phyloP scores from a whole-genome alignment of 2,888 invertebrate species.

The Philopedon plagiatum region DNA sequence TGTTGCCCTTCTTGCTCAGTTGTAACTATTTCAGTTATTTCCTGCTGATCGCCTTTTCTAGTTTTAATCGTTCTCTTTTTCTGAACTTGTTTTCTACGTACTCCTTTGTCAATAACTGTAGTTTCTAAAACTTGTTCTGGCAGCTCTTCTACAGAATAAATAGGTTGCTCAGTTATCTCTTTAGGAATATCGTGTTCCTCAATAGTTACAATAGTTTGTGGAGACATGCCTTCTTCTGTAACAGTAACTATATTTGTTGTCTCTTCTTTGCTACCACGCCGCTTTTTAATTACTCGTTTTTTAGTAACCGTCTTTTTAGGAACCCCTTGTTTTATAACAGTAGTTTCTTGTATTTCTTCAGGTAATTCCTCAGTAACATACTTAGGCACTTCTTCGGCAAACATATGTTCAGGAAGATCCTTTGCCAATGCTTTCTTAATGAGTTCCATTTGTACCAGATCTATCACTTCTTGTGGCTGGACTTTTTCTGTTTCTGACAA shows the following conservation, averaged over 20 bases:
- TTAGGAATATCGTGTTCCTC: conserved; percentile 58
- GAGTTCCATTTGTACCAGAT: conserved; percentile 60
- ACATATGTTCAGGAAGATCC: conserved; percentile 45
- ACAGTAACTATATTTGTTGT: conserved; percentile 68
- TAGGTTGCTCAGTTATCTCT: conserved; percentile 59
- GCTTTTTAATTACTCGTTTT: conserved; percentile 67
- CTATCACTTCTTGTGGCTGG: conserved; percentile 51
- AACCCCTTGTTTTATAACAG: conserved; percentile 54
- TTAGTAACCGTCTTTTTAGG: conserved; percentile 61
- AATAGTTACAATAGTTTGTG: conserved; percentile 62
- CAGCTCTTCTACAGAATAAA: conserved; percentile 55
- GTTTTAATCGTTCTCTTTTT: conserved; percentile 67
- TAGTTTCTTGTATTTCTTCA: conserved; percentile 63
- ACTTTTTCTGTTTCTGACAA: conserved; percentile 51
- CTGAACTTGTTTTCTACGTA: conserved; percentile 64
- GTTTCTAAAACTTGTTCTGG: conserved; percentile 53
- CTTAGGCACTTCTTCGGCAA: conserved; percentile 49
- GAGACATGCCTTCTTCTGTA: conserved; percentile 66
- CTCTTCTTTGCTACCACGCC: conserved; percentile 66
- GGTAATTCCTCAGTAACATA: conserved; percentile 63
- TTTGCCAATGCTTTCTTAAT: conserved; percentile 59
- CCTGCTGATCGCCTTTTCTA: conserved; percentile 61
- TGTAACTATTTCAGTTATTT: conserved; percentile 58
- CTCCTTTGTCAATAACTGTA: conserved; percentile 67
- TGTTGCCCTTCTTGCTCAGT: conserved; percentile 64